Percentiles rank a stretch among this genome's conserved stretches.
phyloP scores from a whole-genome alignment of 92 coral and sea anemone species.

The Zoanthus solanderi region DNA sequence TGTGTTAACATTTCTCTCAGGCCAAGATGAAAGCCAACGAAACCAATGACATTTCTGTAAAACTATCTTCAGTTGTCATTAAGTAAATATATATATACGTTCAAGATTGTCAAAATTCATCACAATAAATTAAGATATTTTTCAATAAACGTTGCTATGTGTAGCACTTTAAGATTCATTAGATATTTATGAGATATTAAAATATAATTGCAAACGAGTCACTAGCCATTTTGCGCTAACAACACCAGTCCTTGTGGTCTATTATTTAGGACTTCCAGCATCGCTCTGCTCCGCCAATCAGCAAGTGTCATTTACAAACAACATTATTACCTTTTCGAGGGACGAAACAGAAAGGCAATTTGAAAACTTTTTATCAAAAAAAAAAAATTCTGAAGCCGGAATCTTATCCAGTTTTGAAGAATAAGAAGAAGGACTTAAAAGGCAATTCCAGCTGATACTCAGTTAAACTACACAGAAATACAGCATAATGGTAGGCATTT shows the following conservation, averaged over 20 bases:
- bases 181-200: slow-evolving; percentile 42
- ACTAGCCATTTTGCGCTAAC: slow-evolving; percentile 25
- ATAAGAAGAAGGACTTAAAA: background rate
- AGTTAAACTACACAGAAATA: background rate
- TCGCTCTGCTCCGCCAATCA: slow-evolving; percentile 29
- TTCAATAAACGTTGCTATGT: background rate
- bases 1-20: background rate
- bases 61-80: background rate
- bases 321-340: background rate
- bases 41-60: background rate
- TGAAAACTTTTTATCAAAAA: too few species aligned
- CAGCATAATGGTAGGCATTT: background rate
- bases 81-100: background rate
- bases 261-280: slow-evolving; percentile 8
- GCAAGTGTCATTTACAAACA: slow-evolving; percentile 1
- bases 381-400: background rate
- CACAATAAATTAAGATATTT: background rate
- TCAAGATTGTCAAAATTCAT: background rate
- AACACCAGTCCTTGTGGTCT: background rate
- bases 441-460: background rate
- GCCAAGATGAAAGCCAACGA: background rate
- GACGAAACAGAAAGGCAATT: background rate
- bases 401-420: background rate
- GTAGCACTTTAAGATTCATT: slow-evolving; percentile 5
- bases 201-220: slow-evolving; percentile 10